Percentiles rank a stretch among this genome's conserved stretches.
These are phyloP conservation scores for Drosophila mojavensis DNA, from an alignment of 1,140 invertebrate genomes.

Conservation along the genomic window DNA sequence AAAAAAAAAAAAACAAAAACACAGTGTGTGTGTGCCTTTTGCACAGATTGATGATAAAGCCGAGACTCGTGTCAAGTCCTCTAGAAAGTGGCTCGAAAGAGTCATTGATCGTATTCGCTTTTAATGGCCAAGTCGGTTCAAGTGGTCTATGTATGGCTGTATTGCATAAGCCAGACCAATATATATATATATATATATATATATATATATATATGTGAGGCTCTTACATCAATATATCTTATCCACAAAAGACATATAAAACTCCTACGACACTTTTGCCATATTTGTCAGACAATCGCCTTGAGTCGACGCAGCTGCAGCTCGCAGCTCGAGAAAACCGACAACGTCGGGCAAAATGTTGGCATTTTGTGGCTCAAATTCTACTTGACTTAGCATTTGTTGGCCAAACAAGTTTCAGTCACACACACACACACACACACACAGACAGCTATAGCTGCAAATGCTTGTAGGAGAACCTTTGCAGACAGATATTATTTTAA, in stretches of 20 bases:
- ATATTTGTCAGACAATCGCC: conserved; percentile 70
- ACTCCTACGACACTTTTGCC: conserved; percentile 72
- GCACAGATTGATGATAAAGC: neutral
- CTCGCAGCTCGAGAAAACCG: conserved; percentile 21
- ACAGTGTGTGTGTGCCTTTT: too few relatives aligned
- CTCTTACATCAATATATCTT: conserved; percentile 4
- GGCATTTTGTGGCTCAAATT: conserved; percentile 57
- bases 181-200: neutral
- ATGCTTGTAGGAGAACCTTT: conserved; percentile 32
- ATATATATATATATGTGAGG: neutral
- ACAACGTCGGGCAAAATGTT: conserved; percentile 36
- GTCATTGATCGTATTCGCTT: neutral
- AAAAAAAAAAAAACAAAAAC: neutral
- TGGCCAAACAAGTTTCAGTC: conserved; percentile 66
- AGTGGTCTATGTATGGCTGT: conserved; percentile 11
- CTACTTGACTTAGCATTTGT: conserved; percentile 64
- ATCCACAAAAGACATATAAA: conserved; percentile 21
- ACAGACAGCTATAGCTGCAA: conserved; percentile 18
- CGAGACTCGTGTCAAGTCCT: too few relatives aligned
- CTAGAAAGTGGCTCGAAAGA: neutral
- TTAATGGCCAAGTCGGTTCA: neutral
- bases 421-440: conserved; percentile 11
- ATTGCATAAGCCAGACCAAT: conserved; percentile 50
- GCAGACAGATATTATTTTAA: conserved; percentile 2
- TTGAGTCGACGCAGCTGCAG: conserved; percentile 55